A percentile compares a stretch with the other conserved stretches of the same genome.
These are phyloP conservation scores for Athalia rosae DNA, from an alignment of 2,888 invertebrate species.

Conservation along the genomic window DNA sequence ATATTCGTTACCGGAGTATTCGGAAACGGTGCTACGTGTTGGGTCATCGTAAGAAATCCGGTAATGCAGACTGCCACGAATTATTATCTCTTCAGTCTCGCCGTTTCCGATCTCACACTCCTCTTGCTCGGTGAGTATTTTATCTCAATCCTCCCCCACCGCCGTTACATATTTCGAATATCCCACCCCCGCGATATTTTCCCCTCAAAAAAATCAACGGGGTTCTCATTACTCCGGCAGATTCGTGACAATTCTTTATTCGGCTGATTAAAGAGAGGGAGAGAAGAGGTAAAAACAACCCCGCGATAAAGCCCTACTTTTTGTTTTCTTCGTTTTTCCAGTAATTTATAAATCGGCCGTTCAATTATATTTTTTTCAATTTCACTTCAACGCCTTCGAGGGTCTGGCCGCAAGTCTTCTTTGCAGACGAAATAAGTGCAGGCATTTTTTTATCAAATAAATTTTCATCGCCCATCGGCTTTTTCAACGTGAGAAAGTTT, in stretches of 20 bases:
- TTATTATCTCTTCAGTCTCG: slow-evolving; percentile 91
- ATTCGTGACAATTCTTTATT: neutral
- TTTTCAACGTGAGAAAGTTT: neutral
- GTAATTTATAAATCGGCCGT: neutral
- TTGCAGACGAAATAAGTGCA: neutral
- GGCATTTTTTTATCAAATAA: neutral
- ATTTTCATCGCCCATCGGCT: neutral
- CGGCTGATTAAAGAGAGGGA: neutral
- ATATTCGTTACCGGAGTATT: slow-evolving; percentile 89
- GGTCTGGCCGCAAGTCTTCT: neutral
- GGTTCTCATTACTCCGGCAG: neutral
- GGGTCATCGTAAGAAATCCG: slow-evolving; percentile 87
- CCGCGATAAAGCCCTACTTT: neutral
- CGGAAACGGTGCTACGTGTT: slow-evolving; percentile 89
- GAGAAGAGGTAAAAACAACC: neutral
- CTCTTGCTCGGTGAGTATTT: slow-evolving; percentile 84
- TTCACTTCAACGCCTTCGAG: neutral
- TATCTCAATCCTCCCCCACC: neutral
- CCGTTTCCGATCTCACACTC: slow-evolving; percentile 89
- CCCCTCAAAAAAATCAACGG: neutral
- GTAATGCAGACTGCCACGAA: slow-evolving; percentile 93
- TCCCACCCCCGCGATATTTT: no score
- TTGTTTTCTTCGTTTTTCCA: neutral
- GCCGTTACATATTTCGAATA: no score
- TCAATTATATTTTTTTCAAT: neutral